Evolutionary conservation across 2,113 vertebrate genomes (phyloP).

Genomic region (Aptenodytes patagonicus): DNA sequence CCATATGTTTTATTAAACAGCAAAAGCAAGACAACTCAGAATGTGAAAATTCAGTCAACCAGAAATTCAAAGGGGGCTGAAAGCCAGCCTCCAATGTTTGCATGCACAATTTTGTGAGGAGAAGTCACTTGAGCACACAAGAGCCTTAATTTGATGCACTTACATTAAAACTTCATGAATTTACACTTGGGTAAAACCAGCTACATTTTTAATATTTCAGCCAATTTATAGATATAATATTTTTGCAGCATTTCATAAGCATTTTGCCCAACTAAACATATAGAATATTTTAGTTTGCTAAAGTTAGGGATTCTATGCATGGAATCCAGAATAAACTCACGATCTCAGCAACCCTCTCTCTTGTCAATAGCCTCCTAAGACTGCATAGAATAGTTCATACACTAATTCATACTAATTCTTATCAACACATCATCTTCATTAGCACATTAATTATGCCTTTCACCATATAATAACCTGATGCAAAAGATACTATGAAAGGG

Average conservation of each 20-base stretch:
- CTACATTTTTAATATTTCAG: neutral
- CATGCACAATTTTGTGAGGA: neutral
- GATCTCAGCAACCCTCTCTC: neutral
- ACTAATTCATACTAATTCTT: neutral
- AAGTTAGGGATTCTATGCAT: neutral
- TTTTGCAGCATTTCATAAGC: neutral
- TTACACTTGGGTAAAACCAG: neutral
- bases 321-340: neutral
- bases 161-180: neutral
- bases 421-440: neutral
- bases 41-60: neutral
- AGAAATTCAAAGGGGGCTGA: neutral
- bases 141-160: neutral
- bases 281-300: neutral
- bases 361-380: neutral
- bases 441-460: neutral
- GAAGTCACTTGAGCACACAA: neutral
- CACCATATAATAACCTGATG: neutral
- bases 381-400: neutral
- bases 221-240: neutral
- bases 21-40: neutral
- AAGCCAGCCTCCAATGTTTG: neutral
- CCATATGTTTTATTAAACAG: slow-evolving; percentile 42
- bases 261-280: neutral
- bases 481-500: neutral